Base-by-base conservation (phyloP, 1,140 invertebrate genomes). In the Homarus americanus region DNA sequence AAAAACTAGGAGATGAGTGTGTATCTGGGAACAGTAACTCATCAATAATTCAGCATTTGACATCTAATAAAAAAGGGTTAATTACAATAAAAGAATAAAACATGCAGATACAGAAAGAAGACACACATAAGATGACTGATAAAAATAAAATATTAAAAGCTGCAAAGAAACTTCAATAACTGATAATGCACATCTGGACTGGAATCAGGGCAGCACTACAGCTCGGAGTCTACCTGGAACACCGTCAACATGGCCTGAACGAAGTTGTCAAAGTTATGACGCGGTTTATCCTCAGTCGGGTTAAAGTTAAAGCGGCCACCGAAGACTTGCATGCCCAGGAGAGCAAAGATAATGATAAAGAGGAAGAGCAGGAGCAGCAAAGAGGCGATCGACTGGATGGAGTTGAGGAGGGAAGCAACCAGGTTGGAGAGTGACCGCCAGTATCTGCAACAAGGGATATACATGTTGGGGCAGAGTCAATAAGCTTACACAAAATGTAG, bases 331-430 rank as follows among this genome's bases (percentile, higher is more conserved):
- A 99, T 99, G 93, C 99, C 99, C 93, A 99, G 97, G 93, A 99
- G 96, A 93, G 99, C 99, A 95, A 99, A 99, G 95, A 99, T 99
- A 93, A 99, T 97, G 94, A 99, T 99, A 96, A 99, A 99, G 95
- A 99, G 96, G 96, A 99, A 99, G 94, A 99, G 98, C 94, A 99
- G 97, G 96, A 99, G 99, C 95, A 99, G 95, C 94, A 99, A 96
- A 93, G 98, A 99, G 95, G 99, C 99, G 95, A 99, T 99, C 94
- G 99, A 99, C 95, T 99, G 97, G 99, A 99, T 99, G 93, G 98
- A 99, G 95, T 98, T 99, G 94, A 99, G 96, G 95, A 99, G 96
- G 93, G 99, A 99, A 95, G 99, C 98, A 93, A 99, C 99, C 94
- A 99, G 96, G 95, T 99, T 99, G 92, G 99, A 96, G 93, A 99